Evolutionary conservation across 2,888 invertebrate species (phyloP).

Genomic region (Ormyrus pomaceus): DNA sequence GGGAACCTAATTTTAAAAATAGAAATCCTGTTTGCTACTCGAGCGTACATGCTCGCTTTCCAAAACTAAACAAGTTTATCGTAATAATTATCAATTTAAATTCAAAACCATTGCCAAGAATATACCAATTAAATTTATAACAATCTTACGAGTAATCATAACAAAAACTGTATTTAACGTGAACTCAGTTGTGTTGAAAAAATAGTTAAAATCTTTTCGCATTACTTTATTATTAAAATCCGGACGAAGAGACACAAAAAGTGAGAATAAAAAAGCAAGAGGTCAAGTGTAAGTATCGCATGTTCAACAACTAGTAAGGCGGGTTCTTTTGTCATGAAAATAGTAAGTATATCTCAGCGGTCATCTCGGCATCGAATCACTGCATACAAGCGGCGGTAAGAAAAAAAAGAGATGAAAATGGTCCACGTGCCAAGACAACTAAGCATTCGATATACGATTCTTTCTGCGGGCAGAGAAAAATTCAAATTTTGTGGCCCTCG

Average conservation of each 20-base stretch:
- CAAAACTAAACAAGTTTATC: background rate
- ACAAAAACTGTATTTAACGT: no score
- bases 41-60: background rate
- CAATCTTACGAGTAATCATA: no score
- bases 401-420: conserved; percentile 26
- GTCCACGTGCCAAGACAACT: conserved; percentile 52
- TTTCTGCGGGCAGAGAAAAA: conserved; percentile 11
- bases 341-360: conserved; percentile 53
- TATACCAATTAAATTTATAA: no score
- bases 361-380: conserved; percentile 42
- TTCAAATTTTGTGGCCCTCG: conserved; percentile 17
- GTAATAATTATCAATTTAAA: conserved; percentile 3
- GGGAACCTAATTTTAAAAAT: background rate
- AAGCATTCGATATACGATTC: conserved; percentile 25
- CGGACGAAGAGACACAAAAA: background rate
- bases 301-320: conserved; percentile 4
- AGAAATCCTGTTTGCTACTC: background rate
- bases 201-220: background rate
- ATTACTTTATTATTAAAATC: no score
- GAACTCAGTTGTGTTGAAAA: background rate
- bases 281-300: conserved; percentile 42
- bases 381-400: conserved; percentile 4
- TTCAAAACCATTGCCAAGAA: background rate
- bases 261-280: conserved; percentile 20
- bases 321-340: conserved; percentile 61